Evolutionary conservation across 92 coral and sea anemone species (phyloP).

Genomic region (Umimayanthus chanpuru): DNA sequence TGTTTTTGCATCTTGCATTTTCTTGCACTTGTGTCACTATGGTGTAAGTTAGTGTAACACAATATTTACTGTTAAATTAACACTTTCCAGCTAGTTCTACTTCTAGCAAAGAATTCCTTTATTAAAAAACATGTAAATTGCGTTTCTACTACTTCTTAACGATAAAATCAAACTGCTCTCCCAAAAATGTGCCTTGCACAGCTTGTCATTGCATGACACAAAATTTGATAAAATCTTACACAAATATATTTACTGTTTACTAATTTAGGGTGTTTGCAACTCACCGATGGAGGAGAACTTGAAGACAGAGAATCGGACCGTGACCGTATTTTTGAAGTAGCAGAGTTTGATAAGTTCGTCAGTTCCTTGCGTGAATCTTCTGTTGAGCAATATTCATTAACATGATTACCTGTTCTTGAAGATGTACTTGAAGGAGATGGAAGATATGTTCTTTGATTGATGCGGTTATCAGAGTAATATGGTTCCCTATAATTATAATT

Average conservation of each 20-base stretch:
- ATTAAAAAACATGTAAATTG: too few species aligned
- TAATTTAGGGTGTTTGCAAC: not conserved
- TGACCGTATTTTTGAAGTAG: not conserved
- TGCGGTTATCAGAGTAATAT: not conserved
- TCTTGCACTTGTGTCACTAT: too few species aligned
- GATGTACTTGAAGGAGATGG: constrained; percentile 27
- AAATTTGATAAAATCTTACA: not conserved
- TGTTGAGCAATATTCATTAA: not conserved
- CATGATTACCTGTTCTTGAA: not conserved
- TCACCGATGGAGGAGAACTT: not conserved
- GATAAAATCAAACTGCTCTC: not conserved
- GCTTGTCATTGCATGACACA: not conserved
- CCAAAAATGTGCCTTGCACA: not conserved
- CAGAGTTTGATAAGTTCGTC: constrained; percentile 7
- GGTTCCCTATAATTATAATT: not conserved
- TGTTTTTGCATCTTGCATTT: too few species aligned
- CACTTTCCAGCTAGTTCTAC: too few species aligned
- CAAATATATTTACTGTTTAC: not conserved
- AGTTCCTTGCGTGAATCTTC: not conserved
- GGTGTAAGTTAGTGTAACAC: too few species aligned
- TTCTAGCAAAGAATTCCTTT: too few species aligned
- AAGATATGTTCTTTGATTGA: not conserved
- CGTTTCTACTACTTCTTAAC: not conserved
- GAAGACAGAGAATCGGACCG: constrained; percentile 13
- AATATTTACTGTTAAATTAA: too few species aligned